A percentile compares a stretch with the other conserved stretches of the same genome.
Conservation (phyloP, 2,888 invertebrate species). For the Glaucopsyche alexis region DNA sequence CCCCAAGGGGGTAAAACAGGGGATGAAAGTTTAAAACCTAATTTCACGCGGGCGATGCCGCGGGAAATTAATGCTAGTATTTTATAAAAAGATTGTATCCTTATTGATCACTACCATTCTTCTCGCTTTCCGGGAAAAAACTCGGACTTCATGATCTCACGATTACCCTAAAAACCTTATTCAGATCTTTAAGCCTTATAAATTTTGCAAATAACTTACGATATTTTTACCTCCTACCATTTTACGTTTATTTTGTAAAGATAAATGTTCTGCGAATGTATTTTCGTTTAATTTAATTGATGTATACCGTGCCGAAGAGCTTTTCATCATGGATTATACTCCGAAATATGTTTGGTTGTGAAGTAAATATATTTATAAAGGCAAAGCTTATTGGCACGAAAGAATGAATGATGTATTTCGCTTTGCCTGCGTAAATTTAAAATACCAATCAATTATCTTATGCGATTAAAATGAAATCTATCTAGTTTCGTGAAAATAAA, state of each 20-base stretch:
- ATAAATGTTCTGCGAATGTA: background rate
- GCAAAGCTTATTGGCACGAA: background rate
- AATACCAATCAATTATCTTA: no score
- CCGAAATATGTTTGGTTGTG: background rate
- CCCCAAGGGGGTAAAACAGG: no score
- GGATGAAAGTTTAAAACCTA: no score
- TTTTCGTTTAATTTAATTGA: slow-evolving; percentile 4
- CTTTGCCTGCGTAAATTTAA: no score
- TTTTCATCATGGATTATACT: background rate
- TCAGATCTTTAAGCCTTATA: background rate
- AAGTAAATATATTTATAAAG: background rate
- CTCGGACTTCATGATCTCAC: background rate
- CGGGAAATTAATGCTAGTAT: no score
- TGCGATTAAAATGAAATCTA: no score
- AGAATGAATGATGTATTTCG: background rate
- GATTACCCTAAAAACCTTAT: background rate
- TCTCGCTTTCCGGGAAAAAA: background rate
- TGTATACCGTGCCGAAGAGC: background rate
- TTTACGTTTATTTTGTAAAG: background rate
- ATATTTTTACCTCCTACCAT: background rate
- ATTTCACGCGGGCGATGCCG: no score
- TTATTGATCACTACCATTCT: background rate
- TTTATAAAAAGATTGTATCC: no score
- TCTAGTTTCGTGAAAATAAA: no score
- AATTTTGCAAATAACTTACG: slow-evolving; percentile 7